Evolutionary conservation across 2,113 vertebrate species (phyloP), one percentile per base, ranked within the genome.

Genomic region (Otocyon megalotis): DNA sequence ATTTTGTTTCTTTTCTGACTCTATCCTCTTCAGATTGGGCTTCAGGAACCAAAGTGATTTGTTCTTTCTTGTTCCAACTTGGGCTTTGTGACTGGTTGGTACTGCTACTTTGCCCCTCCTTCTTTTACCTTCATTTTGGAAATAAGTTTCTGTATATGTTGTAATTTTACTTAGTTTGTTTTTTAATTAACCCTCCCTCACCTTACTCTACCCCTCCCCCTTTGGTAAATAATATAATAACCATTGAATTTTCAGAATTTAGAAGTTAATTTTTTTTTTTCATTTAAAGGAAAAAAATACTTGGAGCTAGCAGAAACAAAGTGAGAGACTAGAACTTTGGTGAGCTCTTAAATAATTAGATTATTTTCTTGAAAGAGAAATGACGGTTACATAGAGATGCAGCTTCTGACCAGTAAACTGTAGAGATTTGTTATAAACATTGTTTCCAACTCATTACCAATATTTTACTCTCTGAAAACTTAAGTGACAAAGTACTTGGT

Each of bases 101-200:
- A 98, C 97, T 94, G 0, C 69, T 76, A 0, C 76, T 72, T 83
- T 79, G 32, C 56, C 54, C 35, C 63, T 30, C 37, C 14, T 14
- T 96, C 96, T 94, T 96, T 79, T 96, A 96, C 91, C 90, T 93
- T 96, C 79, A 80, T 96, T 98, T 98, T 98, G 98, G 98, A 98
- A 98, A 98, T 98, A 97, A 97, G 80, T 98, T 98, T 99, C 98
- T 99, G 98, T 99, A 98, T 99, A 98, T 99, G 98, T 98, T 99
- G 98, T 98, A 98, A 98, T 98, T 98, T 93, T 93, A 94, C 89
- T 96, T 79, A 65, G 63, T 90, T 90, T 96, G 37, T 93, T 92
- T 94, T 95, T 80, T 77, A 94, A 86, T 94, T 91, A 97, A 88
- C 79, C 79, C 37, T 96, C 63, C 91, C 54, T 94, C 54, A 88